A percentile compares a stretch with the other conserved stretches of the same genome.
Conservation (phyloP, 2,797 vertebrate genomes). For the Emydoidea blandingii region DNA sequence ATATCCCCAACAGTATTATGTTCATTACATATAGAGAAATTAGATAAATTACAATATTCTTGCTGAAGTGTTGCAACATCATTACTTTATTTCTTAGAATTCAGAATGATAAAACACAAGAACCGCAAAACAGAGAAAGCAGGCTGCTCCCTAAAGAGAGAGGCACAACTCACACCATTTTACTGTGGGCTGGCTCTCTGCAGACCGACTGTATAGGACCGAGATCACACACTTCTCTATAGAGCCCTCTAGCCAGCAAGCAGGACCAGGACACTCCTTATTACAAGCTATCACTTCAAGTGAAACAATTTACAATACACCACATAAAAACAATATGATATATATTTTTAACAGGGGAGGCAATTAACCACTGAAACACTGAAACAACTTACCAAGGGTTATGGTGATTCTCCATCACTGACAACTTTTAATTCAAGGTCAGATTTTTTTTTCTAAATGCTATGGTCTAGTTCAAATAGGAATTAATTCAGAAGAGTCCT, state of each 20-base stretch:
- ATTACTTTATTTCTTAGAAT: too few species aligned
- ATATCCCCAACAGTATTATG: too few species aligned
- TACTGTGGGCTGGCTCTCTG: not conserved
- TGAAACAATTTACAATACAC: not conserved
- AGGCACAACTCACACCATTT: not conserved
- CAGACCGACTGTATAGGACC: not conserved
- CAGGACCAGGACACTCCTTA: not conserved
- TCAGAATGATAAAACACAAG: not conserved
- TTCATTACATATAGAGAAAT: too few species aligned
- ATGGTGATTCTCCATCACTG: not conserved
- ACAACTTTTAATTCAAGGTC: not conserved
- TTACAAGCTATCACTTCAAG: not conserved
- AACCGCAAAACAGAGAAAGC: not conserved
- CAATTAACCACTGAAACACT: not conserved
- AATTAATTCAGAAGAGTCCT: not conserved
- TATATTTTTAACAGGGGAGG: not conserved
- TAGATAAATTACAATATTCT: too few species aligned
- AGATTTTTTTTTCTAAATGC: not conserved
- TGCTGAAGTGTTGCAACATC: too few species aligned
- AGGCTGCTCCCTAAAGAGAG: not conserved
- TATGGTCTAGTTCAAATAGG: not conserved
- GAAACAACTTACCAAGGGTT: not conserved
- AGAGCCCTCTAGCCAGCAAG: not conserved
- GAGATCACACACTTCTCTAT: not conserved
- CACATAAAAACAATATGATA: not conserved